Evolutionary conservation across 1,140 invertebrate genomes (phyloP), one percentile per base, ranked within the genome.

Genomic region (Teleopsis dalmanni): DNA sequence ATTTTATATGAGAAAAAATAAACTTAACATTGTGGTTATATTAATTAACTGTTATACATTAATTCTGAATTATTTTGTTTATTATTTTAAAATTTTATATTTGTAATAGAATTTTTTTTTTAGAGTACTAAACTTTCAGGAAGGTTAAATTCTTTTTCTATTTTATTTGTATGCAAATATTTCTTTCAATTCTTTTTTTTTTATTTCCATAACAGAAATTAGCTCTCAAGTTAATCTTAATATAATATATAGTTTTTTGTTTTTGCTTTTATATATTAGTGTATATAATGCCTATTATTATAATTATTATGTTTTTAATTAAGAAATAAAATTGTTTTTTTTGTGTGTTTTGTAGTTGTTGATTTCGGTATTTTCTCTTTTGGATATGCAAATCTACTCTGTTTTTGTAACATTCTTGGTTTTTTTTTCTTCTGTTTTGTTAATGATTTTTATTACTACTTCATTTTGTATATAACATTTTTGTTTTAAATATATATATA

Each of bases 91-190:
- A 13, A 8, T 47, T 37, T 35, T 21, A 34, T 22, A 23, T 33
- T 19, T 19, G 14, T 25, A 13, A 18, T n/a, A 21, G 27, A 8
- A 8, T 29, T 29, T 8, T 29, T 11, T 2, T 2, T 26, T 27
- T 27, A 9, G 14, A 29, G 40, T 43, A 29, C n/a, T 40, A 18
- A 40, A 29, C 23, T 47, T 52, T 47, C 34, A 55, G 58, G 58
- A 63, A 60, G 60, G 58, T 54, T 63, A 63, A 63, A 62, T 58
- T 60, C 56, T n/a, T n/a, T n/a, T n/a, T n/a, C n/a, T n/a, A n/a
- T n/a, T n/a, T n/a, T n/a, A 16, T n/a, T 18, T 8, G 35, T 37
- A 19, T 19, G 35, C 22, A 19, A 21, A 37, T 19, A 18, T 13
- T 37, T 13, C 35, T 25, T n/a, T 25, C 21, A 40, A 2, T n/a